These are phyloP conservation scores for Creontiades dilutus DNA, from an alignment of 2,888 invertebrate genomes.

Conservation along the genomic window DNA sequence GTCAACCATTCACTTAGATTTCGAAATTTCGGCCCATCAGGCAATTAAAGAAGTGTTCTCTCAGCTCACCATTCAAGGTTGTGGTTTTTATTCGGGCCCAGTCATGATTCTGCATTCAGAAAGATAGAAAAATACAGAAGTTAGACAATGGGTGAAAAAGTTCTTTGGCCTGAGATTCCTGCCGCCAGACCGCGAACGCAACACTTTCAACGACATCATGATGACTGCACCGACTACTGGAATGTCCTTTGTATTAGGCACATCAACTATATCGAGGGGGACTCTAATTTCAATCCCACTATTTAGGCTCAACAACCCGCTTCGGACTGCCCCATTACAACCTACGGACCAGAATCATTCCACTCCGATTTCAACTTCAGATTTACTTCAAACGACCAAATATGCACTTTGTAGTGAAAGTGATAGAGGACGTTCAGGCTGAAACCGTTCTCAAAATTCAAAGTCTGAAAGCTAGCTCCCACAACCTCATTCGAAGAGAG, in stretches of 20 bases:
- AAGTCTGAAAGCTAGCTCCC: slow-evolving; percentile 15
- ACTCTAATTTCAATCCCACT: background rate
- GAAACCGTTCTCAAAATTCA: background rate
- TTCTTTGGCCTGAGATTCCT: no score
- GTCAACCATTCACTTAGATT: slow-evolving; percentile 40
- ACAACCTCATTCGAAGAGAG: no score
- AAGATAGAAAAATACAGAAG: no score
- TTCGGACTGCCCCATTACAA: background rate
- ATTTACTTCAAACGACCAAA: background rate
- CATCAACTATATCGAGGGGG: slow-evolving; percentile 32
- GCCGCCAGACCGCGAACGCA: no score
- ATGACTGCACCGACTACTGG: no score
- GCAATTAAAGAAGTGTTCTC: slow-evolving; percentile 52
- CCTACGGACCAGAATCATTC: background rate
- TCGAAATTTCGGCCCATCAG: slow-evolving; percentile 55
- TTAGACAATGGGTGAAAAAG: no score
- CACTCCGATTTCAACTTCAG: background rate
- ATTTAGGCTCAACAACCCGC: background rate
- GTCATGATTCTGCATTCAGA: no score
- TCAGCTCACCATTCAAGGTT: background rate
- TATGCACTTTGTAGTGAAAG: background rate
- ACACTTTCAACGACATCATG: no score
- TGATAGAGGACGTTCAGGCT: slow-evolving; percentile 30
- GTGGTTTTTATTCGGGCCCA: slow-evolving; percentile 14
- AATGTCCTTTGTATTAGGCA: no score